A percentile compares a stretch with the other conserved stretches of the same genome.
Evolutionary conservation across 2,797 vertebrate genomes (phyloP).

Genomic region (Semaprochilodus insignis): DNA sequence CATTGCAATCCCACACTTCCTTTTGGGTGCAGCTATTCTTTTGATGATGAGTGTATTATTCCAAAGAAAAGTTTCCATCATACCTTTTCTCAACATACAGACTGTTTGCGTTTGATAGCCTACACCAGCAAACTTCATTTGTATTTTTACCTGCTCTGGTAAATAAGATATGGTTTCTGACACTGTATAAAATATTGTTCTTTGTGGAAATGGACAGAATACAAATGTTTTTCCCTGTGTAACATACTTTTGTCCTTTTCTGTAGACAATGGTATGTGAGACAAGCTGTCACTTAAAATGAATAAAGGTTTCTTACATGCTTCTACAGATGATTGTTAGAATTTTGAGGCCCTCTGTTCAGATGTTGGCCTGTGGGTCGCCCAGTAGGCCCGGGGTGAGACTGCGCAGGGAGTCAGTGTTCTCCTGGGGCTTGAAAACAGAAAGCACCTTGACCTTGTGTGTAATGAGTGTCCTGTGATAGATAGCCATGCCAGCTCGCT

Average conservation of each 20-base stretch:
- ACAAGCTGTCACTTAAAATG: not conserved
- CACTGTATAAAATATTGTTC: not conserved
- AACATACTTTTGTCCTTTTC: not conserved
- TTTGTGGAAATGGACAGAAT: not conserved
- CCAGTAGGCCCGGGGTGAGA: slow-evolving; percentile 36
- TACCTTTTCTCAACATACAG: too few species aligned
- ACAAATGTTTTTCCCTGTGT: not conserved
- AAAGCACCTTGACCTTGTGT: slow-evolving; percentile 77
- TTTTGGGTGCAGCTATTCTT: too few species aligned
- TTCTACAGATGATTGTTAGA: not conserved
- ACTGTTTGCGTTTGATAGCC: too few species aligned
- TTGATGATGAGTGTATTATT: too few species aligned
- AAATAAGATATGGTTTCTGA: not conserved
- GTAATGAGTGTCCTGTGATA: slow-evolving; percentile 74
- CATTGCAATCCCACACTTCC: too few species aligned
- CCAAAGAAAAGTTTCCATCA: too few species aligned
- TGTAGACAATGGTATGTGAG: not conserved
- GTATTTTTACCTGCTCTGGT: too few species aligned
- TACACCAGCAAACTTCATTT: too few species aligned
- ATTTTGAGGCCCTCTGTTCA: slow-evolving; percentile 30
- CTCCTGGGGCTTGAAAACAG: slow-evolving; percentile 56
- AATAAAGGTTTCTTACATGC: too few species aligned
- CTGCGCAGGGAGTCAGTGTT: slow-evolving; percentile 49
- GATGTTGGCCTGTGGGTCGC: slow-evolving; percentile 31
- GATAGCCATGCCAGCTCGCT: slow-evolving; percentile 72